A percentile compares a stretch with the other conserved stretches of the same genome.
Conservation (phyloP, 1,140 invertebrate genomes). For the Euura saliciscinereae region DNA sequence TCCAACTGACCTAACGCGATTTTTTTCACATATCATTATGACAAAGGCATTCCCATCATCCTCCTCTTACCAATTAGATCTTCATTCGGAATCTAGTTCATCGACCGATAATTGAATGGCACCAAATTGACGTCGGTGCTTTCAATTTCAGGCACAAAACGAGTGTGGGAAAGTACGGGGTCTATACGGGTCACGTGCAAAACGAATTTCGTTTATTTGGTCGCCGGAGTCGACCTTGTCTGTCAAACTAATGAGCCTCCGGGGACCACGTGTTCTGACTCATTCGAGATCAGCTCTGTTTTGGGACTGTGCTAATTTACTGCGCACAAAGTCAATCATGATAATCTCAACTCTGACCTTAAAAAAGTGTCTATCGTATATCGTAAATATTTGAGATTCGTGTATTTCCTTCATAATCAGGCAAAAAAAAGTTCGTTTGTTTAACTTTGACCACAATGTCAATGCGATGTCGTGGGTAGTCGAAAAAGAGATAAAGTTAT, state of each 20-base stretch:
- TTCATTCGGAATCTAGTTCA: background rate
- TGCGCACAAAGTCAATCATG: background rate
- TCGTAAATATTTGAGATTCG: no score
- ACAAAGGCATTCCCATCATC: no score
- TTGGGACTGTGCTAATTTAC: no score
- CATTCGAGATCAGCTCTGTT: no score
- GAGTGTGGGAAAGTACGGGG: conserved; percentile 10
- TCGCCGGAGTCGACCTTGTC: conserved; percentile 5
- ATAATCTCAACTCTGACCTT: background rate
- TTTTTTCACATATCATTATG: background rate
- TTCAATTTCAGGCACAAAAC: background rate
- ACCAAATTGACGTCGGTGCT: background rate
- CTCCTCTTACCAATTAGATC: no score
- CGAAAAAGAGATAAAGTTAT: background rate
- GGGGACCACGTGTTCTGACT: background rate
- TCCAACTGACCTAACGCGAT: conserved; percentile 37
- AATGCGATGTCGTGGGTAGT: no score
- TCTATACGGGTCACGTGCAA: background rate
- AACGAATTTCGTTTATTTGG: background rate
- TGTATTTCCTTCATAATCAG: background rate
- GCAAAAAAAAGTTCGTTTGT: background rate
- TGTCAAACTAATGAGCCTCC: conserved; percentile 9
- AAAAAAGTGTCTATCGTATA: background rate
- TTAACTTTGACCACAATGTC: background rate
- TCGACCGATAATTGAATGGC: background rate